Conservation (phyloP, 1,140 invertebrate genomes). For the Trichomalopsis sarcophagae region DNA sequence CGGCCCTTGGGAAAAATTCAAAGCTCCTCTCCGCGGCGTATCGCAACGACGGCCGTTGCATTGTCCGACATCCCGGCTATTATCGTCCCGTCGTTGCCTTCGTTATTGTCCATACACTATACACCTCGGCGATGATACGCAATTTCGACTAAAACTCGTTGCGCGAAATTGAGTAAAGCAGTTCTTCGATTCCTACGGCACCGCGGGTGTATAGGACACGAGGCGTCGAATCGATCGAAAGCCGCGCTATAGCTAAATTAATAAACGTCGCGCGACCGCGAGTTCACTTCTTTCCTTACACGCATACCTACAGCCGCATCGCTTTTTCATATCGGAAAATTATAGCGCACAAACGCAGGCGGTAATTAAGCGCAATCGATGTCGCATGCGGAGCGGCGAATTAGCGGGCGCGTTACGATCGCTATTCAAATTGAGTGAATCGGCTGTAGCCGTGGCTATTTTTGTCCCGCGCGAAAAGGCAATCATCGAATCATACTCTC, state of each 20-base stretch:
- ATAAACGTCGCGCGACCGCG: background rate
- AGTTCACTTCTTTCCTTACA: background rate
- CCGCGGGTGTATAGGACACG: background rate
- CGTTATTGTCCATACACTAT: background rate
- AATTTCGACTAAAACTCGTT: background rate
- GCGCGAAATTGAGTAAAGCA: background rate
- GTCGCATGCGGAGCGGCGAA: no score
- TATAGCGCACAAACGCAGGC: background rate
- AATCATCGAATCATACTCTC: background rate
- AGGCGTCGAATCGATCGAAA: background rate
- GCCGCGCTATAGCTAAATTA: background rate
- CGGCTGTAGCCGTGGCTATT: no score
- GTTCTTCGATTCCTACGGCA: no score
- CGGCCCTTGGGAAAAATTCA: constrained; percentile 16
- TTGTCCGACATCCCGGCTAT: background rate
- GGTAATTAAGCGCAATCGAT: no score
- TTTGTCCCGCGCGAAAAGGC: no score
- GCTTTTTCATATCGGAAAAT: background rate
- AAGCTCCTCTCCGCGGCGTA: background rate
- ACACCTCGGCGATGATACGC: background rate
- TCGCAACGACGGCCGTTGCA: background rate
- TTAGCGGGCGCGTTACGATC: no score
- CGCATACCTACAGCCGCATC: no score
- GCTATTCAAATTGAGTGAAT: no score
- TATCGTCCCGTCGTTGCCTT: background rate